phyloP scores from a whole-genome alignment of 2,113 vertebrate genomes.

The Tiliqua scincoides region DNA sequence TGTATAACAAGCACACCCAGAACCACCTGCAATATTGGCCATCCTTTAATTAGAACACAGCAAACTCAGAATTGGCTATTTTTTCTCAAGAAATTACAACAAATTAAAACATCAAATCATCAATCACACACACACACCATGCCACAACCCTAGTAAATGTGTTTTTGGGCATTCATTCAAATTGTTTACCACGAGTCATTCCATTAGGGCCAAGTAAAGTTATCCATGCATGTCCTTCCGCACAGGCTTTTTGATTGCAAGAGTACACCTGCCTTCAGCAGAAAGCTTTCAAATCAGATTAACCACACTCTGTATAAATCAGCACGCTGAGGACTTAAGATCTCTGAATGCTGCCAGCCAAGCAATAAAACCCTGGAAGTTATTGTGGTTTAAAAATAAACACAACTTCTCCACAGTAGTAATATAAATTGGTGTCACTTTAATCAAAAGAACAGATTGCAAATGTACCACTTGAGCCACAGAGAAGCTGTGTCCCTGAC shows the following conservation, averaged over 20 bases:
- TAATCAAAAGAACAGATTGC: not conserved
- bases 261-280: slow-evolving; percentile 1
- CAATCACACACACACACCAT: slow-evolving; percentile 1
- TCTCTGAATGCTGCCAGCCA: not conserved
- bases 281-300: slow-evolving; percentile 22
- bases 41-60: not conserved
- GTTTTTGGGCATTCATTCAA: slow-evolving; percentile 1
- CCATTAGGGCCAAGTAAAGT: slow-evolving; percentile 13
- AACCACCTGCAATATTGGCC: not conserved
- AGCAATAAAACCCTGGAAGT: not conserved
- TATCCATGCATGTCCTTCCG: slow-evolving; percentile 1
- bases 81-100: not conserved
- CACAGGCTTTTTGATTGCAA: not conserved
- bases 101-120: slow-evolving; percentile 13
- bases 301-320: not conserved
- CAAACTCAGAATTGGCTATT: not conserved
- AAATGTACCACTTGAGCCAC: not conserved
- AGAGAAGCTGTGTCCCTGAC: no score
- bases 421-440: not conserved
- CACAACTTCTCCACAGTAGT: not conserved
- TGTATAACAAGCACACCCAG: not conserved
- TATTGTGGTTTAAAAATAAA: slow-evolving; percentile 1
- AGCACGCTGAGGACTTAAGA: not conserved
- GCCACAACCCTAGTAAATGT: not conserved
- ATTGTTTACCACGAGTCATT: slow-evolving; percentile 31